A percentile compares a stretch with the other conserved stretches of the same genome.
Evolutionary conservation across 2,797 vertebrate genomes (phyloP).

Genomic region (Myotis vivesi): DNA sequence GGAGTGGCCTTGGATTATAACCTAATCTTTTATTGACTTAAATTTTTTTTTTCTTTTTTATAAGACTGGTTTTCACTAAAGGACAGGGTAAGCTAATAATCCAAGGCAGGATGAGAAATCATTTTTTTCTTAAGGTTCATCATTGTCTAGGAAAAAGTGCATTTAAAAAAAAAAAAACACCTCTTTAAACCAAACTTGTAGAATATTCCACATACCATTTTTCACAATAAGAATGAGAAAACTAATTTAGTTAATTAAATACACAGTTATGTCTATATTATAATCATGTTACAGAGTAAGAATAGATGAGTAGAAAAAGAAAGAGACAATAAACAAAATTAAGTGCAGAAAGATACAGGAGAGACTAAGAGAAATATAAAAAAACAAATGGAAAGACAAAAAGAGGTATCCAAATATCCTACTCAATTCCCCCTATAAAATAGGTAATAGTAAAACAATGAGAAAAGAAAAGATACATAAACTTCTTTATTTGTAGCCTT

Average conservation of each 20-base stretch:
- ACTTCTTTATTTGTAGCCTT: background rate
- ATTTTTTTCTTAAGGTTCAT: constrained; percentile 1
- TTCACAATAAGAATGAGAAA: background rate
- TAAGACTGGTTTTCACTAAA: background rate
- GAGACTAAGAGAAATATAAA: background rate
- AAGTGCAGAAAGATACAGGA: background rate
- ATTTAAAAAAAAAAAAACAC: background rate
- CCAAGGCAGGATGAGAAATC: background rate
- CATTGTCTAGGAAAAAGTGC: background rate
- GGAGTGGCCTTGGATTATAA: background rate
- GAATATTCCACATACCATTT: background rate
- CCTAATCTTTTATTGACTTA: constrained; percentile 25
- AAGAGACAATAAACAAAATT: background rate
- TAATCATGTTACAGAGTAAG: background rate
- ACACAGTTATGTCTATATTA: constrained; percentile 12
- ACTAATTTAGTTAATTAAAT: background rate
- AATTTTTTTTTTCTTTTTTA: background rate
- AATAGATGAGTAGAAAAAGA: background rate
- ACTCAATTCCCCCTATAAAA: background rate
- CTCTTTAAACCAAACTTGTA: background rate
- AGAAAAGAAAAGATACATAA: background rate
- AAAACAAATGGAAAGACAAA: background rate
- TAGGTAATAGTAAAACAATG: background rate
- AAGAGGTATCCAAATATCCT: background rate
- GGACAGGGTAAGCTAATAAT: background rate